Evolutionary conservation across 2,888 invertebrate species (phyloP), one percentile per base, ranked within the genome.

Genomic region (Ophion ellenae): DNA sequence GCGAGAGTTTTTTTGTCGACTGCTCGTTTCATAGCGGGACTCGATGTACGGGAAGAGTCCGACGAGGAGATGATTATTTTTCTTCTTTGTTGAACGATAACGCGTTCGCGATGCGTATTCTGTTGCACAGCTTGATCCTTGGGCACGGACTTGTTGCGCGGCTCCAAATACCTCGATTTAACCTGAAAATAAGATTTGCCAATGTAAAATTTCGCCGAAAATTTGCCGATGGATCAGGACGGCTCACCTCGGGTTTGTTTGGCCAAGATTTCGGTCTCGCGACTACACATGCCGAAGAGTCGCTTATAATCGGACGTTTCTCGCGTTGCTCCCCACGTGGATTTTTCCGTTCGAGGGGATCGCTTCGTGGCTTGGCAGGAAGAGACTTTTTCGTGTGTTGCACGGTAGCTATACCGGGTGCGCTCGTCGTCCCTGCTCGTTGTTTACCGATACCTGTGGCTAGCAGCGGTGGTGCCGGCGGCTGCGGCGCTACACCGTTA

Each of bases 11-110:
- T 88, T 89, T 93, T 90, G 85, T 94, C 89, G 81, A 90, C 87
- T 0, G 94, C 94, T 66, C 95, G 94, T 86, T 94, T 94, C 92
- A 95, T 95, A 2, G 96, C 95, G 1, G 97, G 97, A 89, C 96
- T 97, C 2, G 96, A 96, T 85, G 96, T 96, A 14, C 96, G 95
- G 0, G 97, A 97, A 0, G 96, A 96, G 89, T 97, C 96, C 70
- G 95, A 96, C 0, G 96, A 96, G 0, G 96, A 96, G 20, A 95
- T 94, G 91, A 95, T 94, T 86, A 95, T 95, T 63, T 95, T 94
- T 28, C 94, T 92, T 28, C 95, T 90, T 80, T 95, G 95, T 47
- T 94, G 94, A 2, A 93, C 87, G 28, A 93, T 89, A 20, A 93
- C 89, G 66, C 93, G 92, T 10, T 94, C 93, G 28, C 88, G 91